Conservation (phyloP, 2,888 invertebrate genomes). For the Rhodophaea formosa region DNA sequence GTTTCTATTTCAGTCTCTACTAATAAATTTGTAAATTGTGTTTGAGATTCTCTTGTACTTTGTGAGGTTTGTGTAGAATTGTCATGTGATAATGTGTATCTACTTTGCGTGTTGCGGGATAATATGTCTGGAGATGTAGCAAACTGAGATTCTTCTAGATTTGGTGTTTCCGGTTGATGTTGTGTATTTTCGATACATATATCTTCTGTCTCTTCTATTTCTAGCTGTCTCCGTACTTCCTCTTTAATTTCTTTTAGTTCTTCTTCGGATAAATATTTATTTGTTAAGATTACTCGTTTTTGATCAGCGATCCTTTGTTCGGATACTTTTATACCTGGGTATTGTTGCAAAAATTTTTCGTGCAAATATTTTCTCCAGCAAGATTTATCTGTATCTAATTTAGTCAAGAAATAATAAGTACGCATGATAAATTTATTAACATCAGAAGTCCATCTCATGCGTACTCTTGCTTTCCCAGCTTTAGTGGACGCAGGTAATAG, state of each 20-base stretch:
- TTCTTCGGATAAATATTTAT: background rate
- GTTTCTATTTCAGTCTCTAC: background rate
- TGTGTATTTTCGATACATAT: background rate
- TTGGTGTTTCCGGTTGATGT: too few species aligned
- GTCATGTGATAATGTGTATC: background rate
- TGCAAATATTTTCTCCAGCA: too few species aligned
- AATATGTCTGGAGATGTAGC: background rate
- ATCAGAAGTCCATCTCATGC: too few species aligned
- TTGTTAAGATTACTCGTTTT: too few species aligned
- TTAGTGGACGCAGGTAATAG: conserved; percentile 26
- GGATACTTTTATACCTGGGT: too few species aligned
- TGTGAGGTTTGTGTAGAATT: background rate
- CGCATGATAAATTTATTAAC: too few species aligned
- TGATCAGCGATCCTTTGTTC: too few species aligned
- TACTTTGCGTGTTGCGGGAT: background rate
- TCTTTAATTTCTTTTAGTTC: background rate
- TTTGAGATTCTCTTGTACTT: background rate
- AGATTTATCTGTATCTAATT: too few species aligned
- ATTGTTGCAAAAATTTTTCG: too few species aligned
- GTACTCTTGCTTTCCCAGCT: too few species aligned
- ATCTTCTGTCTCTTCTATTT: background rate
- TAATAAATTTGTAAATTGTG: background rate
- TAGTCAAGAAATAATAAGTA: too few species aligned
- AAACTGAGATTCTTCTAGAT: background rate
- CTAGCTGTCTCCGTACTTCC: background rate